Conservation (phyloP, 2,113 vertebrate genomes). For the Notothenia coriiceps region DNA sequence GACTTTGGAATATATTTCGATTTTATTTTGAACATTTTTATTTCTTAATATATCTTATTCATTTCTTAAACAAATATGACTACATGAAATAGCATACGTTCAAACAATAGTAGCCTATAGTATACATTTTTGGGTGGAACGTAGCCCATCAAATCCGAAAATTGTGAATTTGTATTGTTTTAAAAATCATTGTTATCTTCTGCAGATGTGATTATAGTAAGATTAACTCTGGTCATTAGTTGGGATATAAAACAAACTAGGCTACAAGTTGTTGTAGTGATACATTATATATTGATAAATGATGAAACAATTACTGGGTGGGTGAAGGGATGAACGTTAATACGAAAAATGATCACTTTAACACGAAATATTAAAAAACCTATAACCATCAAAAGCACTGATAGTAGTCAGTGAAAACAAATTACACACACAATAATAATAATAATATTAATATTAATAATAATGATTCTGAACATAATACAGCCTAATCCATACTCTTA, state of each 20-base stretch:
- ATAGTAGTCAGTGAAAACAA: not conserved
- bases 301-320: not conserved
- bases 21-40: not conserved
- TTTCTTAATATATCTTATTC: not conserved
- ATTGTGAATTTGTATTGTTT: not conserved
- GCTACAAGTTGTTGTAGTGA: not conserved
- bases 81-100: not conserved
- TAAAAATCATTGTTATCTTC: not conserved
- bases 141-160: too few species aligned
- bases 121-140: not conserved
- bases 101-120: not conserved
- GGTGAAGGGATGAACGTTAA: not conserved
- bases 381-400: not conserved
- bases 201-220: not conserved
- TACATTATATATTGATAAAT: not conserved
- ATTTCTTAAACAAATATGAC: not conserved
- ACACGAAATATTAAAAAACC: not conserved
- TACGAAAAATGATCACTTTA: not conserved
- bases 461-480: not conserved
- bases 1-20: not conserved
- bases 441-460: not conserved
- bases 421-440: not conserved
- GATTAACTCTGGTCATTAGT: not conserved
- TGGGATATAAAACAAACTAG: not conserved
- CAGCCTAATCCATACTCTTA: not conserved